These are phyloP conservation scores for roundworm (Caenorhabditis elegans) DNA, from an alignment of 1,140 invertebrate genomes.

Conservation along the genomic window WBcel235 BX284606.5:2358001-2358500, in stretches of 20 bases:
- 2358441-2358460: conserved; percentile 23
- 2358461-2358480: conserved; percentile 16
- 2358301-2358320: no score
- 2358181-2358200: not conserved
- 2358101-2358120: not conserved
- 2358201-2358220: conserved; percentile 30
- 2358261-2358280: conserved; percentile 2
- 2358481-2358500: conserved; percentile 9
- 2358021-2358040: not conserved
- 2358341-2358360: not conserved
- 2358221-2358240: not conserved
- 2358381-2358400: not conserved
- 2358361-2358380: not conserved
- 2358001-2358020: not conserved
- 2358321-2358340: not conserved
- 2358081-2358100: not conserved
- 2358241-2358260: not conserved
- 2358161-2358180: not conserved
- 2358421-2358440: conserved; percentile 29
- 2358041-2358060: not conserved
- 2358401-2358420: conserved; percentile 8
- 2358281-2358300: not conserved
- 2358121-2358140: conserved; percentile 7
- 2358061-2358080: not conserved
- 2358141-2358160: not conserved